Base-by-base conservation (phyloP, 2,888 invertebrate genomes). In the Operophtera brumata region DNA sequence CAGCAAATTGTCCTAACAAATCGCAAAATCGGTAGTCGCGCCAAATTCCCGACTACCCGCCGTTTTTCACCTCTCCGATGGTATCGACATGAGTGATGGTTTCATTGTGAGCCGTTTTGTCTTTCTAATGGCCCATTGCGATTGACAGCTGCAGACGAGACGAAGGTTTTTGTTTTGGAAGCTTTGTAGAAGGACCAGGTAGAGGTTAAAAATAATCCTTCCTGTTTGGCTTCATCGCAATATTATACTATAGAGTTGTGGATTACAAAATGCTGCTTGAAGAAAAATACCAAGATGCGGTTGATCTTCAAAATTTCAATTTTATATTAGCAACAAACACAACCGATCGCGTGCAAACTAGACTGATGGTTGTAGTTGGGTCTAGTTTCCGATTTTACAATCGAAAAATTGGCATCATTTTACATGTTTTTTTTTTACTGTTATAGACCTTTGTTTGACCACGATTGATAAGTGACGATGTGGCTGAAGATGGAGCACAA, bases 31-130 rank as follows among this genome's bases (percentile, higher is more conserved):
- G 28, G 26, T 25, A 40, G 6, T 10, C 10, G 12, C 44, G 35
- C 9, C 13, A 12, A 12, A n/a, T 13, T 30, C 20, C 36, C 36
- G 14, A 30, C 36, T 44, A 40, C 49, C 58, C 48, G 47, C 61
- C 55, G 50, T 62, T 59, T 61, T 57, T 54, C 57, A 49, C 57
- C 52, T 51, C 41, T 41, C 25, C 44, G 66, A 64, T 64, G 59
- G 43, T 64, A 66, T 66, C 66, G 62, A 51, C 55, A 49, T 63
- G 62, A 64, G 35, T 41, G 56, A 64, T 64, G 47, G 47, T 53
- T 55, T 49, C 43, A 43, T 47, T 52, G 53, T 42, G 37, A 30
- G 39, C 49, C 59, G 52, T 56, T 61, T 65, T 62, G 62, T 66
- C 63, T 61, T 28, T 30, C 64, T 64, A 64, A 66, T 66, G 65